Evolutionary conservation across 2,888 invertebrate species (phyloP).

Genomic region (Dichetophora obliterata): DNA sequence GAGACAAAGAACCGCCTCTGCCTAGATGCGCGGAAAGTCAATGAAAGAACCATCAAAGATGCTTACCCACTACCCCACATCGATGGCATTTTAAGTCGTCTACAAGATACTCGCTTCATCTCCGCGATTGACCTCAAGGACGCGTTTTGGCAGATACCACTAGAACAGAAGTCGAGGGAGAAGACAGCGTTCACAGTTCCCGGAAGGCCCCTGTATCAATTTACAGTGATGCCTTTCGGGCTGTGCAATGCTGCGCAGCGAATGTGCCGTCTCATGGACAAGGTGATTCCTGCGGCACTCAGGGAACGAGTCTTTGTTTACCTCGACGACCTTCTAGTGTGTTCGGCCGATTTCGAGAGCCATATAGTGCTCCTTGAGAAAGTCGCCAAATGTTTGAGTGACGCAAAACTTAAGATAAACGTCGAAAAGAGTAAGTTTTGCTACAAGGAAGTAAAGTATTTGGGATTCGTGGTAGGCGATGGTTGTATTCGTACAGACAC

Average conservation of each 20-base stretch:
- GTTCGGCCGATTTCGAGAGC: no score
- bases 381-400: neutral
- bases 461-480: constrained; percentile 36
- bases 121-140: no score
- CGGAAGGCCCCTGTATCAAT: constrained; percentile 14
- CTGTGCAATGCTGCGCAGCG: constrained; percentile 39
- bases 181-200: constrained; percentile 23
- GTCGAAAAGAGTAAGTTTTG: no score
- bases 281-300: constrained; percentile 4
- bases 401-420: constrained; percentile 12
- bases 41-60: no score
- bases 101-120: no score
- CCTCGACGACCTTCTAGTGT: constrained; percentile 16
- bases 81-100: no score
- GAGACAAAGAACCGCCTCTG: constrained; percentile 53
- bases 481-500: constrained; percentile 36
- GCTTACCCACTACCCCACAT: no score
- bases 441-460: constrained; percentile 18
- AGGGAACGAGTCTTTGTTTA: neutral
- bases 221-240: constrained; percentile 35
- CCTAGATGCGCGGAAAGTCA: constrained; percentile 57
- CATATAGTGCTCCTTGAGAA: neutral
- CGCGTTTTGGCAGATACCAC: constrained; percentile 43
- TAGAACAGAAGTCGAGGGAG: constrained; percentile 35
- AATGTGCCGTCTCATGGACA: constrained; percentile 30